These are phyloP conservation scores for Diabrotica balteata DNA, from an alignment of 2,888 invertebrate genomes.

Conservation along the genomic window DNA sequence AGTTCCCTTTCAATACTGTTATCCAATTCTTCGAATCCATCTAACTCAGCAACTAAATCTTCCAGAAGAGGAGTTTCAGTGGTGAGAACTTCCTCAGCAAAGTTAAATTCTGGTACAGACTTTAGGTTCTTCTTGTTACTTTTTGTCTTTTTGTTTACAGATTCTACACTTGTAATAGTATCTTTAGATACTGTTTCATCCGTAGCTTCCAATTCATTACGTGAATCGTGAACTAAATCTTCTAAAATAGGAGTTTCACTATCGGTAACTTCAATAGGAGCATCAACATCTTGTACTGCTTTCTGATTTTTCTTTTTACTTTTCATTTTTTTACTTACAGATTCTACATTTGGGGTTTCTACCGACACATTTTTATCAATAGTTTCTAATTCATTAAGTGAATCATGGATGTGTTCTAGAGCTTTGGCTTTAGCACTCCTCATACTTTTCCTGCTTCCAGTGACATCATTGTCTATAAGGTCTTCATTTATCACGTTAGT, in stretches of 20 bases:
- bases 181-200: not conserved
- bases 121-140: conserved; percentile 13
- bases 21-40: conserved; percentile 37
- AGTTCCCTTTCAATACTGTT: conserved; percentile 39
- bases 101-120: conserved; percentile 10
- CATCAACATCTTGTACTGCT: not conserved
- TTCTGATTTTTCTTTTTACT: conserved; percentile 5
- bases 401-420: conserved; percentile 47
- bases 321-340: conserved; percentile 11
- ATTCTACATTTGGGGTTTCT: conserved; percentile 5
- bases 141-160: conserved; percentile 1
- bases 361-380: not conserved
- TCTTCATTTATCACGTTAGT: conserved; percentile 9
- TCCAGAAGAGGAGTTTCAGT: conserved; percentile 30
- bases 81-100: conserved; percentile 4
- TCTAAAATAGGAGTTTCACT: not conserved
- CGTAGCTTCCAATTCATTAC: not conserved
- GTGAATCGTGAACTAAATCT: not conserved
- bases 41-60: conserved; percentile 36
- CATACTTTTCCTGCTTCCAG: conserved; percentile 30
- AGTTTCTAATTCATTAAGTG: conserved; percentile 41
- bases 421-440: conserved; percentile 48
- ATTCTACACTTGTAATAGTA: not conserved
- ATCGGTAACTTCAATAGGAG: not conserved
- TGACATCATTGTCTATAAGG: conserved; percentile 18